phyloP scores from a whole-genome alignment of 2,797 vertebrate species.

The Pristis pectinata region DNA sequence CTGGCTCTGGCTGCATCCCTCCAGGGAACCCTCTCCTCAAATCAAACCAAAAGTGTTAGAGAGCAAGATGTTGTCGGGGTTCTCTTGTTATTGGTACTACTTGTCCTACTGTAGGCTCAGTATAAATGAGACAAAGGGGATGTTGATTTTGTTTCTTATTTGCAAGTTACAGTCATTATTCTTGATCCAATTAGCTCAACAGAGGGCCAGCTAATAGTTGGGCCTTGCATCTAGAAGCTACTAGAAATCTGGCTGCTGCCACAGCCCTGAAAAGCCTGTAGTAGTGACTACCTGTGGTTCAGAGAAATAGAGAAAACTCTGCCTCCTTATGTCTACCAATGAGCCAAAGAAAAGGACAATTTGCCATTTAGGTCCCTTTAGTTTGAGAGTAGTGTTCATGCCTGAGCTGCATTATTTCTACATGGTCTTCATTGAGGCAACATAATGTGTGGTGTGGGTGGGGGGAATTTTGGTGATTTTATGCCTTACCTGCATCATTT shows the following conservation, averaged over 20 bases:
- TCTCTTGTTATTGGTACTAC: too few relatives aligned
- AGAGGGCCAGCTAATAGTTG: not conserved
- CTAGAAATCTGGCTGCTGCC: not conserved
- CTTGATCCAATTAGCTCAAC: not conserved
- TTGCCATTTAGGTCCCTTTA: not conserved
- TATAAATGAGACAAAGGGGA: not conserved
- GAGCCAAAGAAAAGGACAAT: not conserved
- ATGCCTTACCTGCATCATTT: not conserved
- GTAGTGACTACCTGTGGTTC: not conserved
- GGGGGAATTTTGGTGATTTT: not conserved
- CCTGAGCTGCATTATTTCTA: not conserved
- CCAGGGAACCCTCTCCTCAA: too few relatives aligned
- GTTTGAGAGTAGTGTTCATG: not conserved
- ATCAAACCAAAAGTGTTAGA: too few relatives aligned
- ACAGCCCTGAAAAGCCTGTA: too few relatives aligned
- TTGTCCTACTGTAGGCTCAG: not conserved
- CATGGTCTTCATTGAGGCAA: not conserved
- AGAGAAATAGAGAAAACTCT: not conserved
- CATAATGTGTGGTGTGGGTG: not conserved
- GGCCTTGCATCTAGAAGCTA: not conserved
- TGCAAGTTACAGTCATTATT: not conserved
- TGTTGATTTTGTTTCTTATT: not conserved
- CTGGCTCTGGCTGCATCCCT: not conserved
- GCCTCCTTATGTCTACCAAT: not conserved
- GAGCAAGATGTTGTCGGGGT: too few relatives aligned